A percentile compares a stretch with the other conserved stretches of the same genome.
phyloP scores from a whole-genome alignment of 2,797 vertebrate species.

The Acipenser transmontanus region DNA sequence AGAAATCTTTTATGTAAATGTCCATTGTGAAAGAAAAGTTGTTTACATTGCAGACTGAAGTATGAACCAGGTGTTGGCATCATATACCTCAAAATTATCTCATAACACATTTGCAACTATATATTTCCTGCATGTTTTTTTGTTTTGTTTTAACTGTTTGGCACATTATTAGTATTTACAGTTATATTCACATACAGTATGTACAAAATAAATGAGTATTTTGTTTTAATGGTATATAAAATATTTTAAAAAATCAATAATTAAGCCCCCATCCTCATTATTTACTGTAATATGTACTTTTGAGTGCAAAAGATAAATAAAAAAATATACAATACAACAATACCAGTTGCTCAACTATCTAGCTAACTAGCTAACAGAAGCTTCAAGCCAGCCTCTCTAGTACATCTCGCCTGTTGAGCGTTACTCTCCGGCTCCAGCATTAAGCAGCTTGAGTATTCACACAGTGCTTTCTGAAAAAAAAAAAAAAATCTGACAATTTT shows the following conservation, averaged over 20 bases:
- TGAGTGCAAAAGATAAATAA: neutral
- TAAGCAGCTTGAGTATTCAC: constrained; percentile 70
- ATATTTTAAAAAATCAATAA: neutral
- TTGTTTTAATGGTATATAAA: neutral
- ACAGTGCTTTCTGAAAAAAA: constrained; percentile 66
- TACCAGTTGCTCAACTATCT: constrained; percentile 71
- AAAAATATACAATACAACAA: constrained; percentile 22
- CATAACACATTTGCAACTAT: too few relatives aligned
- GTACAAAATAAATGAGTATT: neutral
- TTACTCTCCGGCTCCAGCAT: constrained; percentile 68
- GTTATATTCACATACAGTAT: neutral
- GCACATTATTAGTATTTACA: constrained; percentile 79
- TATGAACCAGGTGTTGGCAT: neutral
- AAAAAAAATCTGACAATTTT: neutral
- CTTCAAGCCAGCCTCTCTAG: constrained; percentile 85
- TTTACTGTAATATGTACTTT: neutral
- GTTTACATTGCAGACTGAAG: constrained; percentile 17
- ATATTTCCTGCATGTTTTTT: too few relatives aligned
- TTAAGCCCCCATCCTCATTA: too few relatives aligned
- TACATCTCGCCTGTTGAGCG: constrained; percentile 75
- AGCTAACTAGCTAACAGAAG: constrained; percentile 66
- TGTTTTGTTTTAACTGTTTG: constrained; percentile 66
- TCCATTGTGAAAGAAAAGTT: constrained; percentile 62
- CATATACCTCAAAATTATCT: too few relatives aligned
- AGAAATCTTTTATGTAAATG: constrained; percentile 31